Conservation (phyloP, 2,797 vertebrate genomes). For the Anguilla marmorata region DNA sequence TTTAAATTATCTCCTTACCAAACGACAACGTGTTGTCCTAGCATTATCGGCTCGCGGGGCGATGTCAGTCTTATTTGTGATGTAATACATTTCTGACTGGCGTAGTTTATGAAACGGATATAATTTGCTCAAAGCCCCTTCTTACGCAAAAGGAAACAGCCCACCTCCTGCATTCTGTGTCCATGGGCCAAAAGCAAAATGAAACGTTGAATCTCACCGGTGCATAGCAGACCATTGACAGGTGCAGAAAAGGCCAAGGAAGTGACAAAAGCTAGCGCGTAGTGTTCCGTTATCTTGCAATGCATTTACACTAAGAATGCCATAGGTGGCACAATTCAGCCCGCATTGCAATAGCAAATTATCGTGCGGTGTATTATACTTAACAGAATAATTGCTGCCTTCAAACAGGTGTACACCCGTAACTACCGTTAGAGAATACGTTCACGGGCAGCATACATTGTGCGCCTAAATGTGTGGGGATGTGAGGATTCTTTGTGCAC, state of each 20-base stretch:
- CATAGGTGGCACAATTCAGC: background rate
- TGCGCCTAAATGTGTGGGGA: background rate
- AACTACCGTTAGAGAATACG: background rate
- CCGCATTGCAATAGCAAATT: background rate
- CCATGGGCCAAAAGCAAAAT: background rate
- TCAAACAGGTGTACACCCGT: background rate
- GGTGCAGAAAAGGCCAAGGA: background rate
- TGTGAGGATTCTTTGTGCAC: slow-evolving; percentile 1
- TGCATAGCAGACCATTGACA: background rate
- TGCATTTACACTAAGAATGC: background rate
- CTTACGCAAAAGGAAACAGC: background rate
- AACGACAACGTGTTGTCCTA: background rate
- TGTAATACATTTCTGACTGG: background rate
- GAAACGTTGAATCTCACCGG: background rate
- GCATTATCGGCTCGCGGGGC: background rate
- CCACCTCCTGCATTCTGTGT: background rate
- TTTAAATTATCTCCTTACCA: background rate
- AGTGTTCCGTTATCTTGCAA: background rate
- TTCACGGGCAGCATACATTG: background rate
- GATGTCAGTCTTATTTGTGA: background rate
- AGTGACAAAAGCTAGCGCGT: background rate
- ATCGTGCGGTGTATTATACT: background rate
- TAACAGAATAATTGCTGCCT: background rate
- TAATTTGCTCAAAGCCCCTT: background rate
- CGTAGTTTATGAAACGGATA: background rate